Evolutionary conservation across 2,888 invertebrate species (phyloP), one percentile per base, ranked within the genome.

Genomic region (Furcula furcula): DNA sequence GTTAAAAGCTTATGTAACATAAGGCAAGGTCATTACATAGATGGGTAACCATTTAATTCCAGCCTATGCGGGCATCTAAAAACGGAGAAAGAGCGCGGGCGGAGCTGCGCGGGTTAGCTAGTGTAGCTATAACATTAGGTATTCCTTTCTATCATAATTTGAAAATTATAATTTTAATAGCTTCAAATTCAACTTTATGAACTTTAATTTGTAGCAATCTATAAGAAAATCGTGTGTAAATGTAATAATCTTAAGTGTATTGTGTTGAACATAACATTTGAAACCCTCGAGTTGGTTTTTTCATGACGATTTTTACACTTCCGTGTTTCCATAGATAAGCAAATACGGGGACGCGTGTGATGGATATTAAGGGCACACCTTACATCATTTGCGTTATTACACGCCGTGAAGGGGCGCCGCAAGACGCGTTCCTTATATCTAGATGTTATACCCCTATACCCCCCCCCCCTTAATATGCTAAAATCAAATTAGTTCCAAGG

Each of bases 301-400:
- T 75, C 73, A 77, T 77, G 81, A 82, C 81, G 81, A 82, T 84
- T 87, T 87, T 88, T 85, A 86, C 84, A 84, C 87, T 86, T 86
- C 87, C 87, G 85, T 83, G 81, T 81, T 82, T 73, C 74, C 77
- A 78, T 85, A 87, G 88, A 88, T 88, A 88, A 87, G 86, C 87
- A 87, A 88, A 88, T 87, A 88, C 86, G 73, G 81, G 81, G 78
- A 79, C 84, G 75, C 79, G 78, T 80, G 79, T 87, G 87, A 87
- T 88, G 88, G 88, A 87, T 88, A 88, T 88, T 87, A 88, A 82
- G 77, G 87, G 85, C 88, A 78, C 88, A 87, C 88, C 88, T 87
- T 88, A 83, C 86, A 85, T 88, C 88, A 87, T 87, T 87, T 87
- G 79, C 82, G 84, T 87, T 88, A 87, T 88, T 87, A 87, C 56